A percentile compares a stretch with the other conserved stretches of the same genome.
phyloP scores from a whole-genome alignment of 23 tunicate species.

The Halocynthia roretzi region DNA sequence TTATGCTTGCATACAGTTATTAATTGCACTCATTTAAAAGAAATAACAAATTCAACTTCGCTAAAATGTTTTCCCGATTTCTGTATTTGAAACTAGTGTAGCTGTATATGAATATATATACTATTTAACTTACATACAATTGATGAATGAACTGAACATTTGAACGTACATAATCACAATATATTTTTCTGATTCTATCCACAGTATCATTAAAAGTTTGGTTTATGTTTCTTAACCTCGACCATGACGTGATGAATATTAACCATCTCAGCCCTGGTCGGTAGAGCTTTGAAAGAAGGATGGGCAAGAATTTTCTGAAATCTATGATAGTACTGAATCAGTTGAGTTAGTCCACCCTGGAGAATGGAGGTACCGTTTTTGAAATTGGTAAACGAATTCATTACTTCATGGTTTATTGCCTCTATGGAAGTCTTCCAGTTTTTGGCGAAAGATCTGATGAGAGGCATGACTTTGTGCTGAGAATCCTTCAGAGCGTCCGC shows the following conservation, averaged over 20 bases:
- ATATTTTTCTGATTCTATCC: neutral
- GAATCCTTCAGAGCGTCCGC: constrained; percentile 33
- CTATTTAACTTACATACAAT: too few species aligned
- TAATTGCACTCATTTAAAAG: too few species aligned
- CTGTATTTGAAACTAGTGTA: too few species aligned
- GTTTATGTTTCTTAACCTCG: constrained; percentile 91
- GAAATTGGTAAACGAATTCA: constrained; percentile 78
- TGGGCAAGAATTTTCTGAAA: constrained; percentile 83
- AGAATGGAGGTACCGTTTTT: constrained; percentile 87
- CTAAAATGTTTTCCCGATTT: too few species aligned
- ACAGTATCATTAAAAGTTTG: constrained; percentile 49
- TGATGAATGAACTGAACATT: too few species aligned
- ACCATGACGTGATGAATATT: constrained; percentile 96
- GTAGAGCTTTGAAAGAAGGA: constrained; percentile 64
- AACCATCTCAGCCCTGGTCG: constrained; percentile 70
- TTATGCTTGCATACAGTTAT: too few species aligned
- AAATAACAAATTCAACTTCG: too few species aligned
- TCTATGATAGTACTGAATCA: constrained; percentile 85
- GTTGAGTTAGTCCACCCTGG: constrained; percentile 84
- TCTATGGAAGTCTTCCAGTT: constrained; percentile 91
- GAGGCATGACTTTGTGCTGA: constrained; percentile 69
- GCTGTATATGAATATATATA: too few species aligned
- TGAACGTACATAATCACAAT: too few species aligned
- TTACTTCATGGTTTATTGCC: constrained; percentile 74
- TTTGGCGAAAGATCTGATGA: constrained; percentile 88